These are phyloP conservation scores for Poeciliopsis occidentalis DNA, from an alignment of 2,113 vertebrate genomes.

Conservation along the genomic window DNA sequence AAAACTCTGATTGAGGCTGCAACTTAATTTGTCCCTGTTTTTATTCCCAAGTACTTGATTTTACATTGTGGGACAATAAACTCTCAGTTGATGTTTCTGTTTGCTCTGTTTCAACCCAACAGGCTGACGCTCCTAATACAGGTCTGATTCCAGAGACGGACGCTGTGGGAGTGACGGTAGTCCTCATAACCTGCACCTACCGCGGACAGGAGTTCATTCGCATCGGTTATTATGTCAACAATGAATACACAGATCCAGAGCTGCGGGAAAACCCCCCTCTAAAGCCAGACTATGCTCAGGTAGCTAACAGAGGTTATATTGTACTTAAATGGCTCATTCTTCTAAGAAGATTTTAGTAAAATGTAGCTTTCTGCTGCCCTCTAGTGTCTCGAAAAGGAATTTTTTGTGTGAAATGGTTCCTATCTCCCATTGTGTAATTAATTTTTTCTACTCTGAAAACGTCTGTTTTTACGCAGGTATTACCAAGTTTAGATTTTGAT, in stretches of 20 bases:
- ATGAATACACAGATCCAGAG: slow-evolving; percentile 88
- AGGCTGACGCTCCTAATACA: slow-evolving; percentile 89
- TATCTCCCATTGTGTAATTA: background rate
- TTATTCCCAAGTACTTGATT: background rate
- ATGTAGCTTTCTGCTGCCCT: background rate
- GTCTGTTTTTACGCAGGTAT: too few species aligned
- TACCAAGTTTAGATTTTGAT: too few species aligned
- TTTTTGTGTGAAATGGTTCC: background rate
- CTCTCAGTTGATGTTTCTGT: too few species aligned
- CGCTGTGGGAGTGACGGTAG: slow-evolving; percentile 90
- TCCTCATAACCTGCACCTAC: slow-evolving; percentile 92
- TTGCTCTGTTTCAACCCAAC: too few species aligned
- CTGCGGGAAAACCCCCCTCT: slow-evolving; percentile 88
- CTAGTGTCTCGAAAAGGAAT: background rate
- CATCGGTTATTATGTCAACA: slow-evolving; percentile 93
- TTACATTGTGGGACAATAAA: background rate
- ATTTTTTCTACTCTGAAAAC: background rate
- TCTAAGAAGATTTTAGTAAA: background rate
- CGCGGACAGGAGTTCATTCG: slow-evolving; percentile 91
- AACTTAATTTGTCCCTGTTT: background rate
- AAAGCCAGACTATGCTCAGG: slow-evolving; percentile 90
- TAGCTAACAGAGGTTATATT: slow-evolving; percentile 49
- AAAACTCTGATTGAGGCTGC: background rate
- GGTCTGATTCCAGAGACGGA: slow-evolving; percentile 89
- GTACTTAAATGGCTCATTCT: background rate